Conservation (phyloP, 2,888 invertebrate species). For the Criorhina ranunculi region DNA sequence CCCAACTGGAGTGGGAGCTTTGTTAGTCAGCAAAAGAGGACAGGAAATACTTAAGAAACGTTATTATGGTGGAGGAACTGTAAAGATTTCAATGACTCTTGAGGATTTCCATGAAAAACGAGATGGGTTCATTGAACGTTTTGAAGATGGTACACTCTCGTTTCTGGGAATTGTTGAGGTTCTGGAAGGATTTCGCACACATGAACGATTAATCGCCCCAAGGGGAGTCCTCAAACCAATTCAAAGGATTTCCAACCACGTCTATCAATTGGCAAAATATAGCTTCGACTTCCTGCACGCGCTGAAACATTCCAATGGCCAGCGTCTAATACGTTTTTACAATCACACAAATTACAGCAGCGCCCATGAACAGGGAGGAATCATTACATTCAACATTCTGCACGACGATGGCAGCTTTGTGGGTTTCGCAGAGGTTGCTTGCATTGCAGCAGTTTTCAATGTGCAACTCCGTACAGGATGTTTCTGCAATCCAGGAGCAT, state of each 20-base stretch:
- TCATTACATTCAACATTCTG: constrained; percentile 94
- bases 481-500: constrained; percentile 98
- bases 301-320: constrained; percentile 90
- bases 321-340: constrained; percentile 89
- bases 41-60: constrained; percentile 84
- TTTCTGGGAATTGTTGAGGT: constrained; percentile 94
- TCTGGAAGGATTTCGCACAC: constrained; percentile 91
- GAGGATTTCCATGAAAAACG: constrained; percentile 90
- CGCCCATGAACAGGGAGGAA: constrained; percentile 90
- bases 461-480: constrained; percentile 96
- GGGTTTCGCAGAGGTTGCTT: constrained; percentile 96
- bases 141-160: constrained; percentile 97
- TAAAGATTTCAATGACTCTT: constrained; percentile 91
- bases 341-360: constrained; percentile 89
- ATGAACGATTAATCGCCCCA: constrained; percentile 87
- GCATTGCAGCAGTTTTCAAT: constrained; percentile 94
- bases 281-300: constrained; percentile 87
- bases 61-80: constrained; percentile 98
- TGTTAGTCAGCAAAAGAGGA: constrained; percentile 88
- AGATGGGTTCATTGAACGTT: constrained; percentile 89
- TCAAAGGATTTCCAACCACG: constrained; percentile 89
- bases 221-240: constrained; percentile 83
- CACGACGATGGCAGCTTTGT: constrained; percentile 91
- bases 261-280: constrained; percentile 91
- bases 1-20: constrained; percentile 97